Evolutionary conservation across 2,888 invertebrate genomes (phyloP).

Genomic region (Hermodice carunculata): DNA sequence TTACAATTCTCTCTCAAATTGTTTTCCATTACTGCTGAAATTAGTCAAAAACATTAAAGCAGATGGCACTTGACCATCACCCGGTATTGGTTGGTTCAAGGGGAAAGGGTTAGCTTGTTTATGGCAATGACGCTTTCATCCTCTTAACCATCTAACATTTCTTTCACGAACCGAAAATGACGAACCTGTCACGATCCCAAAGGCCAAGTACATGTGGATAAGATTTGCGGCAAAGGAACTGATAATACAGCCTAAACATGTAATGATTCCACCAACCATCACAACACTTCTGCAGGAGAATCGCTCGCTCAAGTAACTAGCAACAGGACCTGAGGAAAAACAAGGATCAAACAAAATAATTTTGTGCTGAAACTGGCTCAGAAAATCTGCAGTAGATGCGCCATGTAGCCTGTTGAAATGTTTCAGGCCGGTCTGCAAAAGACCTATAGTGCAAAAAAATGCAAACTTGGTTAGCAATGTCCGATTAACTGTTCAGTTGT

Average conservation of each 20-base stretch:
- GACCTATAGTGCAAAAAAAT: too few species aligned
- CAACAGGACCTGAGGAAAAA: conserved; percentile 79
- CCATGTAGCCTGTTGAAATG: too few species aligned
- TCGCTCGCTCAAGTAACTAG: conserved; percentile 85
- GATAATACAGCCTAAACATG: conserved; percentile 86
- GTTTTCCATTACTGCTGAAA: too few species aligned
- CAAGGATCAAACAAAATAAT: neutral
- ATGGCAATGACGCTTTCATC: neutral
- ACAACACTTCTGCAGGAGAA: conserved; percentile 89
- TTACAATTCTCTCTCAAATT: too few species aligned
- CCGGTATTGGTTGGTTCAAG: too few species aligned
- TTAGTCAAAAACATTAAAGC: too few species aligned
- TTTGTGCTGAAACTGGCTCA: too few species aligned
- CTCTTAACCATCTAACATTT: neutral
- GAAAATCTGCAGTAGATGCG: too few species aligned
- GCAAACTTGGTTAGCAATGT: too few species aligned
- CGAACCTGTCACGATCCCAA: conserved; percentile 53
- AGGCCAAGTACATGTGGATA: conserved; percentile 84
- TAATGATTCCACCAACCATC: conserved; percentile 84
- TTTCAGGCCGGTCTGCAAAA: too few species aligned
- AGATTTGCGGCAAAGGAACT: conserved; percentile 87
- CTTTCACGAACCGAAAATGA: neutral
- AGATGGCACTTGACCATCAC: too few species aligned
- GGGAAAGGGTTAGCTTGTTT: neutral
- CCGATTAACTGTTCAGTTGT: too few species aligned